A percentile compares a stretch with the other conserved stretches of the same genome.
Evolutionary conservation across 2,888 invertebrate species (phyloP).

Genomic region (Drosophila lacicola): DNA sequence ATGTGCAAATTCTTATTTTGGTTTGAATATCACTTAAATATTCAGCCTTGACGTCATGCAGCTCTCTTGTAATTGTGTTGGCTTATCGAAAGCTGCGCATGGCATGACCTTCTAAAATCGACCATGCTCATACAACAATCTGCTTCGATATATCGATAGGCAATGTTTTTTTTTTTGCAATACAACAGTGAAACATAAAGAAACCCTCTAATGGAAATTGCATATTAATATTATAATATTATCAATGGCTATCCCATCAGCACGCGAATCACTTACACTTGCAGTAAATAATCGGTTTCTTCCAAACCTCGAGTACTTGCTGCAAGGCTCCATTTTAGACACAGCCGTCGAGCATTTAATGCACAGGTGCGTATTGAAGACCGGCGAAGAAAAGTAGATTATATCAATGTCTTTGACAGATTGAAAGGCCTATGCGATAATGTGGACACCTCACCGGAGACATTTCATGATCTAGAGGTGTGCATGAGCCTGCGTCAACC

Average conservation of each 20-base stretch:
- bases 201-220: background rate
- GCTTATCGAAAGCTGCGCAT: slow-evolving; percentile 19
- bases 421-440: slow-evolving; percentile 97
- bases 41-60: slow-evolving; percentile 11
- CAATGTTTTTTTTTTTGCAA: background rate
- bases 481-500: slow-evolving; percentile 92
- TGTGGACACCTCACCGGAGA: slow-evolving; percentile 95
- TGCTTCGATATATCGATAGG: slow-evolving; percentile 9
- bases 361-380: slow-evolving; percentile 87
- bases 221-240: background rate
- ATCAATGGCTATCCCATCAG: slow-evolving; percentile 70
- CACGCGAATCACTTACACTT: slow-evolving; percentile 88
- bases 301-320: slow-evolving; percentile 96
- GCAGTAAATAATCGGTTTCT: slow-evolving; percentile 94
- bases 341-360: slow-evolving; percentile 95
- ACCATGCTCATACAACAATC: background rate
- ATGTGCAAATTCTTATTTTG: background rate
- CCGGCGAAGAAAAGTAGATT: too few relatives aligned
- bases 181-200: slow-evolving; percentile 19
- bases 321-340: slow-evolving; percentile 97
- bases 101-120: slow-evolving; percentile 22
- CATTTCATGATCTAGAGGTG: slow-evolving; percentile 97
- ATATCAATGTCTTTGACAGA: slow-evolving; percentile 58
- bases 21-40: background rate
- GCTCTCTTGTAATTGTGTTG: background rate